Conservation (phyloP, 2,888 invertebrate genomes). For the Acronicta psi region DNA sequence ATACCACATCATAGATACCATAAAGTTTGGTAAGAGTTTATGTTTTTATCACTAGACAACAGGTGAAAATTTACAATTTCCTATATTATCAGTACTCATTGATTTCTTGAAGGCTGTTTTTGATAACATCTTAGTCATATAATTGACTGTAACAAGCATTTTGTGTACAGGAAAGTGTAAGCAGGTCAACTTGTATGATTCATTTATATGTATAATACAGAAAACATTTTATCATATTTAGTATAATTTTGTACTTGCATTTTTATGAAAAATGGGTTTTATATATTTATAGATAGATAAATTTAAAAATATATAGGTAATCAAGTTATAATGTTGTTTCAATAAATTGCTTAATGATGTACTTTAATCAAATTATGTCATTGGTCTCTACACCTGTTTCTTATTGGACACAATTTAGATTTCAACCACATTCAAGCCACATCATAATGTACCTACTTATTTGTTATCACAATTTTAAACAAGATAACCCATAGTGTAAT, state of each 20-base stretch:
- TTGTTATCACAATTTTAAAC: slow-evolving; percentile 51
- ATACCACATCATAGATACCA: background rate
- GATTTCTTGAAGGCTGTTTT: slow-evolving; percentile 15
- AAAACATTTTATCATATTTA: background rate
- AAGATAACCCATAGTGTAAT: slow-evolving; percentile 49
- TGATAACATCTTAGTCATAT: slow-evolving; percentile 15
- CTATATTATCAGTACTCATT: slow-evolving; percentile 18
- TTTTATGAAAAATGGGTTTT: background rate
- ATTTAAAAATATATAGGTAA: no score
- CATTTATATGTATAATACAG: background rate
- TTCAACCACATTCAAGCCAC: slow-evolving; percentile 25
- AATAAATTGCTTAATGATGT: no score
- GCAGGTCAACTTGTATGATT: background rate
- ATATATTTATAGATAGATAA: background rate
- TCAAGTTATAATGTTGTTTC: background rate
- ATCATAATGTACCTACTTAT: slow-evolving; percentile 28
- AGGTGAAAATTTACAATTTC: slow-evolving; percentile 11
- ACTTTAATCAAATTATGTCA: slow-evolving; percentile 8
- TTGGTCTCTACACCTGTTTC: slow-evolving; percentile 24
- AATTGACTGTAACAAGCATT: background rate
- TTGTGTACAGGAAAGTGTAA: background rate
- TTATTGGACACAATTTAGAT: slow-evolving; percentile 32
- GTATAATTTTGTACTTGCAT: slow-evolving; percentile 12
- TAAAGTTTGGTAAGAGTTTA: background rate
- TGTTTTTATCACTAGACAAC: background rate